A percentile compares a stretch with the other conserved stretches of the same genome.
Evolutionary conservation across 2,113 vertebrate genomes (phyloP).

Genomic region (Ptyas mucosa): DNA sequence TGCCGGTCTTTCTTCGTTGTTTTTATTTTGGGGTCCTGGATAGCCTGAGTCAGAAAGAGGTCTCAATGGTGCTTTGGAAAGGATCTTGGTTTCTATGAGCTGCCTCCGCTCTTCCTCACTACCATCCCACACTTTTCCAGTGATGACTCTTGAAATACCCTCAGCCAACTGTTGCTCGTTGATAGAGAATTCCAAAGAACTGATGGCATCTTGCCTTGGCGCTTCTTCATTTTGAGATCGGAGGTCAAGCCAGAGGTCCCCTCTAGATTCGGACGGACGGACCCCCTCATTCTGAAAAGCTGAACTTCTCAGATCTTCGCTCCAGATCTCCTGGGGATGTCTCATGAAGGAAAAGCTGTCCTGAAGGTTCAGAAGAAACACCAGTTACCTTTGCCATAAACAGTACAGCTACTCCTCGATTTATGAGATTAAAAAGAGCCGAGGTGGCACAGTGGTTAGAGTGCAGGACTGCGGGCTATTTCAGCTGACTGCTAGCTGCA

Average conservation of each 20-base stretch:
- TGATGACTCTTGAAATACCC: background rate
- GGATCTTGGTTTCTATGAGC: conserved; percentile 64
- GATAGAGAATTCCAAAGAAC: background rate
- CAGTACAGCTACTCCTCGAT: no score
- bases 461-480: no score
- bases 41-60: background rate
- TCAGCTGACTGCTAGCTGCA: no score
- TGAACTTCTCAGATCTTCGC: background rate
- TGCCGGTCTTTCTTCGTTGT: fast-evolving
- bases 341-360: conserved; percentile 22
- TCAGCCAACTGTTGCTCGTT: background rate
- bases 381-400: background rate
- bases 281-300: conserved; percentile 5
- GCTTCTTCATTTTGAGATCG: conserved; percentile 8
- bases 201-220: conserved; percentile 4
- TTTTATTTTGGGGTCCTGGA: background rate
- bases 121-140: background rate
- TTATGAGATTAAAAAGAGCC: no score
- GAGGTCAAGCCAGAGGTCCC: background rate
- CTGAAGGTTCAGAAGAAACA: conserved; percentile 38
- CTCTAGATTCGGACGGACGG: background rate
- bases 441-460: no score
- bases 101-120: conserved; percentile 53
- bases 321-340: conserved; percentile 13
- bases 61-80: conserved; percentile 51